phyloP scores from a whole-genome alignment of 2,888 invertebrate genomes.

The Calameuta filiformis region DNA sequence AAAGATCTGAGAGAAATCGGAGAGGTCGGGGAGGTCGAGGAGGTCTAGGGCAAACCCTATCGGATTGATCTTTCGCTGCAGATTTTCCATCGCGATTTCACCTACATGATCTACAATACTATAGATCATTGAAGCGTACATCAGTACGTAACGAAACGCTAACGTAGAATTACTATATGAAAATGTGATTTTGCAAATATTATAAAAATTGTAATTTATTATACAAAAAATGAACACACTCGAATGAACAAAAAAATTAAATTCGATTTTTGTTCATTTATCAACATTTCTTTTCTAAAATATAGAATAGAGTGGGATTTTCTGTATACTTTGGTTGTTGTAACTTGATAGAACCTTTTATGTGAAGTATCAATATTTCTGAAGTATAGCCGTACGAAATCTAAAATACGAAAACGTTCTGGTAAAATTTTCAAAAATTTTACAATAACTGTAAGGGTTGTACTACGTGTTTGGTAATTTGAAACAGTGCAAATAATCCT shows the following conservation, averaged over 20 bases:
- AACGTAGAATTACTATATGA: background rate
- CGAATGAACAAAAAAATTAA: background rate
- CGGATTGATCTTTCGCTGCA: background rate
- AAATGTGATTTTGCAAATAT: background rate
- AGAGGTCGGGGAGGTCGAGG: background rate
- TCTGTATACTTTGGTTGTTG: background rate
- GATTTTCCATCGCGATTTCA: background rate
- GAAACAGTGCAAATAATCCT: background rate
- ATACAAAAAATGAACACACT: background rate
- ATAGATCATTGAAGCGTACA: background rate
- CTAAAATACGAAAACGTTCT: background rate
- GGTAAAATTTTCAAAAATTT: background rate
- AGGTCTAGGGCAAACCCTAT: background rate
- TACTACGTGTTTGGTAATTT: no score
- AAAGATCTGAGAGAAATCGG: background rate
- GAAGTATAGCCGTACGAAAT: background rate
- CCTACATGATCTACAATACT: background rate
- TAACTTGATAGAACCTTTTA: background rate
- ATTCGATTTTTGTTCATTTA: background rate
- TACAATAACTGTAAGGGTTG: background rate
- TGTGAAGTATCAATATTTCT: background rate
- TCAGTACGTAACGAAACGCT: background rate
- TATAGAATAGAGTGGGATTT: background rate
- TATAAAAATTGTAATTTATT: background rate
- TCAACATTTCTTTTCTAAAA: background rate